Conservation (phyloP, 2,888 invertebrate species). For the Drosophila formosana region DNA sequence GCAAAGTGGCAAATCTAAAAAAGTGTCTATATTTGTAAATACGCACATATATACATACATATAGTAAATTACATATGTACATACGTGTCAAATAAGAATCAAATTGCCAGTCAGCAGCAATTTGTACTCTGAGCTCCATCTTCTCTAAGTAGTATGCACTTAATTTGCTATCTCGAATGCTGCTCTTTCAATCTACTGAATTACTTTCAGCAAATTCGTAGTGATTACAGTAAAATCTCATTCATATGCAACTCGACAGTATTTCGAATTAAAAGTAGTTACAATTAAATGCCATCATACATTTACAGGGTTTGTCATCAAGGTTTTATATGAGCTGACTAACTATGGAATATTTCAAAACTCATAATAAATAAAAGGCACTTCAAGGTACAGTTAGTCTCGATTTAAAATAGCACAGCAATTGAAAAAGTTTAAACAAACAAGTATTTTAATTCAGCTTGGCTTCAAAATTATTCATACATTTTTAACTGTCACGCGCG, state of each 20-base stretch:
- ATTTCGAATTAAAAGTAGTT: constrained; percentile 22
- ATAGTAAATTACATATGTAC: neutral
- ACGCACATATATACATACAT: neutral
- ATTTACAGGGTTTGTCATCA: constrained; percentile 60
- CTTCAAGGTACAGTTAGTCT: constrained; percentile 59
- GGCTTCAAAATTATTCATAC: constrained; percentile 57
- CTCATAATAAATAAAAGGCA: constrained; percentile 4
- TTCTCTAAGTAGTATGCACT: constrained; percentile 24
- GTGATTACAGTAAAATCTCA: constrained; percentile 36
- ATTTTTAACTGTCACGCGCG: constrained; percentile 46
- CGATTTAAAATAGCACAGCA: constrained; percentile 11
- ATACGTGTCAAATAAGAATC: neutral
- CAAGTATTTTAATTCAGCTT: constrained; percentile 23
- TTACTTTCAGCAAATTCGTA: constrained; percentile 36
- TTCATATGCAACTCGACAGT: constrained; percentile 10
- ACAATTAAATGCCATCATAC: constrained; percentile 35
- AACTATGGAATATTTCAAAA: constrained; percentile 9
- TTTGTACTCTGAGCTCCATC: constrained; percentile 27
- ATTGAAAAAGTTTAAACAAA: constrained; percentile 3
- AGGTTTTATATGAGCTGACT: constrained; percentile 47
- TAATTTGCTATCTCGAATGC: constrained; percentile 36
- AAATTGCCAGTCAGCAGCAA: constrained; percentile 17
- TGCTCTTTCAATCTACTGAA: constrained; percentile 48
- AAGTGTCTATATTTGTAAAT: neutral
- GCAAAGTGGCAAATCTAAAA: constrained; percentile 15